These are phyloP conservation scores for Xenopus borealis DNA, from an alignment of 2,113 vertebrate species.

Conservation along the genomic window DNA sequence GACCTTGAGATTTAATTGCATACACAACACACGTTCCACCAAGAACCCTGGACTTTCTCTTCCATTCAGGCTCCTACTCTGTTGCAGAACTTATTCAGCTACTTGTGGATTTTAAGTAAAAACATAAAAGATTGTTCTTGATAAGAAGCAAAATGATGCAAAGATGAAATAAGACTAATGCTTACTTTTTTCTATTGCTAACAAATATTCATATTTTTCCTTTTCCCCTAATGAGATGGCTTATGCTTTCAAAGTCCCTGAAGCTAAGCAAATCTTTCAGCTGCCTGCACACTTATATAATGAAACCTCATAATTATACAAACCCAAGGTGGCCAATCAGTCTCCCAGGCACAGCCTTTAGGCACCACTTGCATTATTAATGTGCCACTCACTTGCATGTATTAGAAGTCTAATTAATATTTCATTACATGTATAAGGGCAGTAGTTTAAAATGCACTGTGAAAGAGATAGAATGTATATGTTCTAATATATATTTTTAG, in stretches of 20 bases:
- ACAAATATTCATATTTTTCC: conserved; percentile 53
- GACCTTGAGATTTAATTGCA: conserved; percentile 89
- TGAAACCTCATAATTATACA: conserved; percentile 84
- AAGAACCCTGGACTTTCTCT: conserved; percentile 74
- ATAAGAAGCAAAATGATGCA: conserved; percentile 57
- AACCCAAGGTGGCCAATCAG: conserved; percentile 82
- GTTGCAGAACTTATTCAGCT: conserved; percentile 69
- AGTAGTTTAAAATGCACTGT: conserved; percentile 39
- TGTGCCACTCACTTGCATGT: conserved; percentile 70
- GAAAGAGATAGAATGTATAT: too few relatives aligned
- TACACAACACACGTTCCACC: conserved; percentile 79
- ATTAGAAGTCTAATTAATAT: conserved; percentile 83
- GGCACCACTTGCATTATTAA: conserved; percentile 77
- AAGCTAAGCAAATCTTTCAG: conserved; percentile 77
- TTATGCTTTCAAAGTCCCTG: conserved; percentile 81
- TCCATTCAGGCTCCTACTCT: conserved; percentile 63
- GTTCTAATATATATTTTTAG: too few relatives aligned
- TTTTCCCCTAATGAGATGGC: conserved; percentile 76
- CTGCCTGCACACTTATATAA: conserved; percentile 78
- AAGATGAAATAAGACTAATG: not conserved
- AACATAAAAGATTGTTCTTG: conserved; percentile 59
- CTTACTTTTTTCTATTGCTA: conserved; percentile 75
- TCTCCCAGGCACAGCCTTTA: conserved; percentile 71
- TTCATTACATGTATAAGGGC: conserved; percentile 72
- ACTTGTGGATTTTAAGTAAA: conserved; percentile 70